Evolutionary conservation across 1,140 invertebrate species (phyloP).

Genomic region (Telenomus remus): DNA sequence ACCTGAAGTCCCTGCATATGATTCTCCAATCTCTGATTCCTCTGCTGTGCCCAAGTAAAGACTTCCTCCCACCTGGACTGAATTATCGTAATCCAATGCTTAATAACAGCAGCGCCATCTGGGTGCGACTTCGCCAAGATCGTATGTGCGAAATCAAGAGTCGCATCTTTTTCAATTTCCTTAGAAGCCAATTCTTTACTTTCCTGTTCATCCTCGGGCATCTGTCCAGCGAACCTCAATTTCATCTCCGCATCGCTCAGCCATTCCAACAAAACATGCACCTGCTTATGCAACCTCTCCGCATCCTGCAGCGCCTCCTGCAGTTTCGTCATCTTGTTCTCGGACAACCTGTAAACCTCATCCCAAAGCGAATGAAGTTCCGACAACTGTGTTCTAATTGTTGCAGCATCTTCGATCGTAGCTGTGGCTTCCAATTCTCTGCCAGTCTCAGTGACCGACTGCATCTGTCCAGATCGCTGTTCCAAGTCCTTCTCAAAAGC

Average conservation of each 20-base stretch:
- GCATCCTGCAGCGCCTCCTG: constrained; percentile 90
- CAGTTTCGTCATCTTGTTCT: constrained; percentile 85
- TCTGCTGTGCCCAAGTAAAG: constrained; percentile 88
- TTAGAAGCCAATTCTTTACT: constrained; percentile 90
- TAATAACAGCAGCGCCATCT: constrained; percentile 94
- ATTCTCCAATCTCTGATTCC: constrained; percentile 84
- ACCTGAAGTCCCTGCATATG: constrained; percentile 87
- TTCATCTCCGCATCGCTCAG: constrained; percentile 96
- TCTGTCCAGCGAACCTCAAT: constrained; percentile 88
- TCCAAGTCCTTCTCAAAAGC: constrained; percentile 94
- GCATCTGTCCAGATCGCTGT: constrained; percentile 90
- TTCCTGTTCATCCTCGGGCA: constrained; percentile 94
- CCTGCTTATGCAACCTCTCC: constrained; percentile 93
- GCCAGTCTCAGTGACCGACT: constrained; percentile 91
- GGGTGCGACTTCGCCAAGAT: constrained; percentile 95
- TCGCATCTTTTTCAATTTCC: constrained; percentile 90
- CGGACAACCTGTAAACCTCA: constrained; percentile 84
- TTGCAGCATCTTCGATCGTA: constrained; percentile 84
- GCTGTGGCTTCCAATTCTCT: constrained; percentile 88
- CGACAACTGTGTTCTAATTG: constrained; percentile 87
- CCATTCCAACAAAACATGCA: constrained; percentile 96
- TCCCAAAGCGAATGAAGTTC: constrained; percentile 92
- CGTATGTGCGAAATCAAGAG: constrained; percentile 89
- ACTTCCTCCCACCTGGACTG: constrained; percentile 97
- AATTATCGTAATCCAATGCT: constrained; percentile 98